These are phyloP conservation scores for Mythimna albipuncta DNA, from an alignment of 2,888 invertebrate species.

Conservation along the genomic window DNA sequence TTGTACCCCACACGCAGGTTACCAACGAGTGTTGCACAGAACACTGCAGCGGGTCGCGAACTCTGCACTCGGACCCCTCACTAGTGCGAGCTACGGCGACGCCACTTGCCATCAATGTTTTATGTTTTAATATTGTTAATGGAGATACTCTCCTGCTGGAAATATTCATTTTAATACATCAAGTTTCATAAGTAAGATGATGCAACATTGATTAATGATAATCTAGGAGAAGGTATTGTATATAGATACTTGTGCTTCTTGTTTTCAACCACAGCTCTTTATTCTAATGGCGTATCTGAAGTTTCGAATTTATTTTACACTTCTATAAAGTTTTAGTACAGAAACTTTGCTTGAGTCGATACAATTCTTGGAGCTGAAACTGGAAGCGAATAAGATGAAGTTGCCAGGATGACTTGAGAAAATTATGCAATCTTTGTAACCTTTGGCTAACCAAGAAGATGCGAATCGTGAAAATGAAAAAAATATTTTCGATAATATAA, in stretches of 20 bases:
- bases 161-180: constrained; percentile 41
- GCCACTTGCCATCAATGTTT: constrained; percentile 66
- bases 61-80: constrained; percentile 61
- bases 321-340: constrained; percentile 27
- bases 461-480: neutral
- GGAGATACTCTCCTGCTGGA: constrained; percentile 29
- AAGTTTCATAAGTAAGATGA: constrained; percentile 25
- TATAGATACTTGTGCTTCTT: neutral
- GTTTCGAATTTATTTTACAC: constrained; percentile 26
- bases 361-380: constrained; percentile 39
- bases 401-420: constrained; percentile 29
- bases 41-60: constrained; percentile 64
- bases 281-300: constrained; percentile 24
- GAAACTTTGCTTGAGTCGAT: constrained; percentile 43
- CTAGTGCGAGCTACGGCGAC: constrained; percentile 39
- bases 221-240: neutral
- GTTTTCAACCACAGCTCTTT: constrained; percentile 29
- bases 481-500: neutral
- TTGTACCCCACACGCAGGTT: constrained; percentile 67
- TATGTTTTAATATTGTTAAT: constrained; percentile 68
- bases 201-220: constrained; percentile 34
- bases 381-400: constrained; percentile 41
- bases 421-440: constrained; percentile 30
- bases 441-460: neutral
- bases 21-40: constrained; percentile 73